phyloP scores from a whole-genome alignment of 2,113 vertebrate species.

The Oryzias woworae region DNA sequence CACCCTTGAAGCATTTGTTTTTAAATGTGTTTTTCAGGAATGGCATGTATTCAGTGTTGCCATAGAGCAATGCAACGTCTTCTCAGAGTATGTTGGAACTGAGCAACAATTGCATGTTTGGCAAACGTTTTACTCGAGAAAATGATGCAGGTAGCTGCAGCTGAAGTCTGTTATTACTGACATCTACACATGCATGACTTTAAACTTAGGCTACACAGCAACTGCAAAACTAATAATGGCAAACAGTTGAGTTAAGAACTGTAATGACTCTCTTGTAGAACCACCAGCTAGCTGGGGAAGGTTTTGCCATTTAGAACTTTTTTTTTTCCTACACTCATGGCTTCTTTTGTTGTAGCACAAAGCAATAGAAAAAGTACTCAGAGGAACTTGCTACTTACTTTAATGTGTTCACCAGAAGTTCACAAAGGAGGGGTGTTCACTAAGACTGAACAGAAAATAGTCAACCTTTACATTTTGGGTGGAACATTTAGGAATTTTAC shows the following conservation, averaged over 20 bases:
- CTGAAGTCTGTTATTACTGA: slow-evolving; percentile 6
- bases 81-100: slow-evolving; percentile 48
- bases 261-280: slow-evolving; percentile 31
- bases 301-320: slow-evolving; percentile 13
- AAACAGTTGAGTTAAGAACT: slow-evolving; percentile 33
- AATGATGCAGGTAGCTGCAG: not conserved
- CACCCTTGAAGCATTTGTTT: not conserved
- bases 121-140: slow-evolving; percentile 8
- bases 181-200: slow-evolving; percentile 13
- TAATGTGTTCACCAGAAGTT: slow-evolving; percentile 33
- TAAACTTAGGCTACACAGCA: slow-evolving; percentile 13
- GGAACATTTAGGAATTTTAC: slow-evolving; percentile 23
- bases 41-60: slow-evolving; percentile 44
- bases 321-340: slow-evolving; percentile 29
- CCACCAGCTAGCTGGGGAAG: slow-evolving; percentile 16
- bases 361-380: slow-evolving; percentile 29
- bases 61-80: slow-evolving; percentile 67
- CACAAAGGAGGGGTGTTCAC: slow-evolving; percentile 61
- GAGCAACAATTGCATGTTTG: slow-evolving; percentile 23
- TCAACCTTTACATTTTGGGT: slow-evolving; percentile 33
- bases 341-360: slow-evolving; percentile 41
- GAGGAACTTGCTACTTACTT: slow-evolving; percentile 35
- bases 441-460: slow-evolving; percentile 58
- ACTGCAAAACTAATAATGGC: slow-evolving; percentile 14
- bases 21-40: slow-evolving; percentile 7